phyloP scores from a whole-genome alignment of 2,888 invertebrate species.

The Latheticus oryzae region DNA sequence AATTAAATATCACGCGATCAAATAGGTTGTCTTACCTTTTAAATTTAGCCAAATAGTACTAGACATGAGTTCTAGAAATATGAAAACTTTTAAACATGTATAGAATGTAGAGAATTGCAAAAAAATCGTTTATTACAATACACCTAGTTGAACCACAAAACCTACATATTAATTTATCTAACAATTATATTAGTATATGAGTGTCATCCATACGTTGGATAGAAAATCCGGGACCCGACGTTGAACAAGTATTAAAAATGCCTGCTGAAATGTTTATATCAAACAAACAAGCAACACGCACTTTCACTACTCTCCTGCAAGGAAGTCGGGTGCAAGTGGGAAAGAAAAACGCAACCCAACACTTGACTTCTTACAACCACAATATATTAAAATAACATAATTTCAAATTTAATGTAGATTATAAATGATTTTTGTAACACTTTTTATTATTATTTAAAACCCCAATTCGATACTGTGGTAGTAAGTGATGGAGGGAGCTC shows the following conservation, averaged over 20 bases:
- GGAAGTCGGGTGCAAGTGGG: slow-evolving; percentile 53
- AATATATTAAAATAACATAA: slow-evolving; percentile 69
- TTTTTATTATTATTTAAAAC: too few relatives aligned
- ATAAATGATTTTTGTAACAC: slow-evolving; percentile 53
- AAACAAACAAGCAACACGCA: slow-evolving; percentile 48
- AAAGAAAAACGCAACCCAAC: slow-evolving; percentile 60
- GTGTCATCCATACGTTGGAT: slow-evolving; percentile 54
- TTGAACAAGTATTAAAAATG: slow-evolving; percentile 49
- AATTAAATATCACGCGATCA: slow-evolving; percentile 21
- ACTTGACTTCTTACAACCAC: slow-evolving; percentile 74
- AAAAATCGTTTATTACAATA: slow-evolving; percentile 58
- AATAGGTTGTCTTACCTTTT: slow-evolving; percentile 23
- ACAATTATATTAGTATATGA: slow-evolving; percentile 61
- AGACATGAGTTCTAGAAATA: slow-evolving; percentile 39
- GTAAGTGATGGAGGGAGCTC: slow-evolving; percentile 58
- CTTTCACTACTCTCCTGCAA: slow-evolving; percentile 53
- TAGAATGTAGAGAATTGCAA: slow-evolving; percentile 43
- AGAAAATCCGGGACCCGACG: slow-evolving; percentile 60
- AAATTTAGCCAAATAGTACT: slow-evolving; percentile 34
- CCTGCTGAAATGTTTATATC: slow-evolving; percentile 46
- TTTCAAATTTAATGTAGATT: slow-evolving; percentile 51
- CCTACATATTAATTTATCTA: slow-evolving; percentile 65
- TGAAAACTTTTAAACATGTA: slow-evolving; percentile 41
- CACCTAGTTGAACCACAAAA: slow-evolving; percentile 65
- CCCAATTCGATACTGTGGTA: slow-evolving; percentile 61